These are phyloP conservation scores for Andricus quercusramuli DNA, from an alignment of 2,888 invertebrate genomes.

Conservation along the genomic window DNA sequence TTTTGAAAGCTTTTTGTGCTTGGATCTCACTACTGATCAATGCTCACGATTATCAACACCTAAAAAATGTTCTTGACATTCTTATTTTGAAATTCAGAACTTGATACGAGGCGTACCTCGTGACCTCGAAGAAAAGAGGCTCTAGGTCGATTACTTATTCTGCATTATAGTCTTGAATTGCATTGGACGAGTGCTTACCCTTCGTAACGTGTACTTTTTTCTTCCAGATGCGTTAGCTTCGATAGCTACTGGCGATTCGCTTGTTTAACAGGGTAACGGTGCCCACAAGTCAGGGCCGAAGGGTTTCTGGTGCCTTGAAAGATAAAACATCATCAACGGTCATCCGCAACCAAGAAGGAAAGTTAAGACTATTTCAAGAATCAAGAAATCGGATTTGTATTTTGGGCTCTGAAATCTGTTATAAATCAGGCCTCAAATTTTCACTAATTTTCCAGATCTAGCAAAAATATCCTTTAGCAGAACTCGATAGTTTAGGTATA, in stretches of 20 bases:
- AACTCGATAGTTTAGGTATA: too few relatives aligned
- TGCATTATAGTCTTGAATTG: slow-evolving; percentile 52
- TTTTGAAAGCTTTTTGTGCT: too few relatives aligned
- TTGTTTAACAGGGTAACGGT: slow-evolving; percentile 72
- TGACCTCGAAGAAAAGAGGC: slow-evolving; percentile 43
- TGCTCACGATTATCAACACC: neutral
- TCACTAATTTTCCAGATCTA: too few relatives aligned
- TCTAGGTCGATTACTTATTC: slow-evolving; percentile 60
- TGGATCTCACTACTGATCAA: neutral
- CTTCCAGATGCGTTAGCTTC: slow-evolving; percentile 67
- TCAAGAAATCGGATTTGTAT: neutral
- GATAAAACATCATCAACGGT: slow-evolving; percentile 35
- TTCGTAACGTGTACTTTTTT: slow-evolving; percentile 68
- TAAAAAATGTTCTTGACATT: neutral
- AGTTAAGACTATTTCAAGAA: neutral
- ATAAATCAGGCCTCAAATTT: too few relatives aligned
- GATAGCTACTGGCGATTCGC: slow-evolving; percentile 72
- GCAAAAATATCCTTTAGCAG: too few relatives aligned
- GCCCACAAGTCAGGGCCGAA: slow-evolving; percentile 59
- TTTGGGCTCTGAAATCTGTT: neutral
- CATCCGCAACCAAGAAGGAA: neutral
- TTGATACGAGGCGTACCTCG: slow-evolving; percentile 34
- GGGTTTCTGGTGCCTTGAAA: slow-evolving; percentile 48
- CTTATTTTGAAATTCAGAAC: neutral
- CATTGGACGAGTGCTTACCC: slow-evolving; percentile 64